Conservation (phyloP, 2,888 invertebrate species). For the Brenthis daphne region DNA sequence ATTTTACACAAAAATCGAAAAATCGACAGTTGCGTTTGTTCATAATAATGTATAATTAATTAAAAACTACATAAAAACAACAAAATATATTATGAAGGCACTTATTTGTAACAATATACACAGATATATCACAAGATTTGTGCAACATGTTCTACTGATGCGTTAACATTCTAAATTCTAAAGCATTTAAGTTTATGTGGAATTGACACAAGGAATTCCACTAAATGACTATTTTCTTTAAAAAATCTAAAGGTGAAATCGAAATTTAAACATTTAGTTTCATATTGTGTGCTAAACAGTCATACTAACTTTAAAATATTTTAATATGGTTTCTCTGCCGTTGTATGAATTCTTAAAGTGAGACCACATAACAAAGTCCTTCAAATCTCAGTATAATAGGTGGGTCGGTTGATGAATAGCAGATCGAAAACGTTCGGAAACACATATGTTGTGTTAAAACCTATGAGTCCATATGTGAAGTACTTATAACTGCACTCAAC, state of each 20-base stretch:
- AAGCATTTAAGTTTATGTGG: too few relatives aligned
- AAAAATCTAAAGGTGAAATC: too few relatives aligned
- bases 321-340: too few relatives aligned
- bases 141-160: slow-evolving; percentile 3
- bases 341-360: too few relatives aligned
- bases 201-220: too few relatives aligned
- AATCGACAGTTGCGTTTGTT: background rate
- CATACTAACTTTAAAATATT: too few relatives aligned
- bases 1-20: background rate
- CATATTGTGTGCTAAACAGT: too few relatives aligned
- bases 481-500: slow-evolving; percentile 93
- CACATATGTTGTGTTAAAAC: slow-evolving; percentile 89
- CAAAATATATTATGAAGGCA: slow-evolving; percentile 15
- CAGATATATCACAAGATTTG: slow-evolving; percentile 7
- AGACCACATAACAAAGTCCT: too few relatives aligned
- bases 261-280: too few relatives aligned
- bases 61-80: background rate
- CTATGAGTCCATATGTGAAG: slow-evolving; percentile 89
- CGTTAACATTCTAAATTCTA: background rate
- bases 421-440: slow-evolving; percentile 90
- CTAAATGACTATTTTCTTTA: too few relatives aligned
- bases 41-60: slow-evolving; percentile 4
- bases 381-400: slow-evolving; percentile 93
- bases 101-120: slow-evolving; percentile 11
- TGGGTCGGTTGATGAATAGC: slow-evolving; percentile 89